These are phyloP conservation scores for Empidonax traillii DNA, from an alignment of 2,113 vertebrate species.

Conservation along the genomic window DNA sequence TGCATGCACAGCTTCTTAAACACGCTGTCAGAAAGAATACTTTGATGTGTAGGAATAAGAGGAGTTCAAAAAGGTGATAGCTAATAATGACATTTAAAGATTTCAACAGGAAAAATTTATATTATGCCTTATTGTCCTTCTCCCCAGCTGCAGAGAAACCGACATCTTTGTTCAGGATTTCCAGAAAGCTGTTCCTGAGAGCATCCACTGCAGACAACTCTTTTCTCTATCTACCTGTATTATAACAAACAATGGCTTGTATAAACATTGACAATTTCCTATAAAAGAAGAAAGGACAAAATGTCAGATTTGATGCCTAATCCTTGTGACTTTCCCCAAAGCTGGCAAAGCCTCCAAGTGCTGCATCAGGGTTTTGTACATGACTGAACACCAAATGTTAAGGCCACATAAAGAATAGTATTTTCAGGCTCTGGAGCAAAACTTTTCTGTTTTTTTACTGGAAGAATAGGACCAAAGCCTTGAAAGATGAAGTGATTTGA, in stretches of 20 bases:
- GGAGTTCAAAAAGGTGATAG: not conserved
- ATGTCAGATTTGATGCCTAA: not conserved
- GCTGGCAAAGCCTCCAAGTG: not conserved
- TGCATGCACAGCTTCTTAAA: constrained; percentile 35
- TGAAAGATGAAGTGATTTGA: not conserved
- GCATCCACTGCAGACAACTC: not conserved
- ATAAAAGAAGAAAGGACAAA: not conserved
- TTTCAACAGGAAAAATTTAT: not conserved
- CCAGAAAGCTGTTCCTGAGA: not conserved
- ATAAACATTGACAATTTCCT: not conserved
- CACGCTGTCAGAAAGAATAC: constrained; percentile 8
- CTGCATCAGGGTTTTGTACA: not conserved
- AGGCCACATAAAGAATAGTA: not conserved
- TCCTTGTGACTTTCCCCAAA: not conserved
- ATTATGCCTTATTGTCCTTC: not conserved
- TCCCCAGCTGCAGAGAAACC: not conserved
- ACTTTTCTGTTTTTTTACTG: not conserved
- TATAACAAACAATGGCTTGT: not conserved
- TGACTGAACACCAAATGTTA: not conserved
- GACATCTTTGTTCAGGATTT: not conserved
- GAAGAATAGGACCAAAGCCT: not conserved
- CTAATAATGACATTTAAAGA: constrained; percentile 16
- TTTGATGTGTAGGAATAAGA: not conserved
- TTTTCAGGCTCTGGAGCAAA: not conserved
- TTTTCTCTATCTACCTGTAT: not conserved